Base-by-base conservation (phyloP, 2,113 vertebrate genomes). In the Arenaria interpres region DNA sequence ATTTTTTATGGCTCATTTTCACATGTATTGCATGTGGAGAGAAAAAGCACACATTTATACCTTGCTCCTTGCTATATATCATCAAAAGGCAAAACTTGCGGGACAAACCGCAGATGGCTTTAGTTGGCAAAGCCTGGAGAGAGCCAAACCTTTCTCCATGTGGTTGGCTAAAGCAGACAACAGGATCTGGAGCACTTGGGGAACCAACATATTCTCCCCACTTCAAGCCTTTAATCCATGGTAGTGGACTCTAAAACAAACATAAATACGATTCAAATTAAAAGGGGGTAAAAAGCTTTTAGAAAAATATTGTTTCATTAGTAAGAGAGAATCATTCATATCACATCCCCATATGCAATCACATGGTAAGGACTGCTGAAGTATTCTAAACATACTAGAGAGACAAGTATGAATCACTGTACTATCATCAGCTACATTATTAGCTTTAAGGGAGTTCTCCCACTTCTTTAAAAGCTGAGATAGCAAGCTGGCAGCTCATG, bases 51-150 rank as follows among this genome's bases (percentile, higher is more conserved):
- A n/a, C 74, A 66, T 83, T 41, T 89, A 89, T 98, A 99, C 99
- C 99, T 98, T 99, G 99, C 85, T 99, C 99, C 92, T 99, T 99
- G 98, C 99, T 99, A 95, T 99, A 99, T 62, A 99, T 99, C 99
- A 99, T 99, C 99, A 99, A 98, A 79, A 99, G 99, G 97, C 99
- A 99, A 98, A 99, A 99, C 71, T 99, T 99, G 96, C 92, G 97
- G 43, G 99, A 99, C 88, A 99, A 98, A 54, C 99, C 99, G 23
- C 99, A 99, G 96, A 99, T 99, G 28, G 99, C 99, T 88, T 99
- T 98, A 27, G 99, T 99, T 20, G 99, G 99, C 80, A 99, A 97
- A 73, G 99, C 99, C 87, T 99, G 98, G 75, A 99, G 98, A 41
- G 98, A 99, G 28, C 99, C 99, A 78, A 99, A 99, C 41, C 98